Evolutionary conservation across 2,797 vertebrate genomes (phyloP).

Genomic region (Poecilia wingei): DNA sequence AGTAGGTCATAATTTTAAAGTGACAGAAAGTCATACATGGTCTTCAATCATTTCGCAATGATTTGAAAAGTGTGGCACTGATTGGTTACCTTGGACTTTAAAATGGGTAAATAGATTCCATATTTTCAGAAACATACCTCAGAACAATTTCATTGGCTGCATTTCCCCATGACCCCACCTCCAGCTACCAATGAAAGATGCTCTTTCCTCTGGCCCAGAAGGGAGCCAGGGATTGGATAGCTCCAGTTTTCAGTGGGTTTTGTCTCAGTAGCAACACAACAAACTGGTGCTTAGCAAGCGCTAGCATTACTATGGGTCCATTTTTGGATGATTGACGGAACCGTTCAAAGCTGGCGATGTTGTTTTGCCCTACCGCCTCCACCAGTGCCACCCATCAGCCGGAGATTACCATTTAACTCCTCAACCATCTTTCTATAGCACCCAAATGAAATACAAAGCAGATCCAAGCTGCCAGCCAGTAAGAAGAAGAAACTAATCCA

Average conservation of each 20-base stretch:
- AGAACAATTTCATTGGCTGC: background rate
- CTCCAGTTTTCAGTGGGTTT: background rate
- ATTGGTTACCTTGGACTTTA: background rate
- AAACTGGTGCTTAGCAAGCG: background rate
- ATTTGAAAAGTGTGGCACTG: background rate
- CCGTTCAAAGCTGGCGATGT: background rate
- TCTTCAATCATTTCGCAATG: background rate
- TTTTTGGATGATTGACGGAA: background rate
- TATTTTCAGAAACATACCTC: background rate
- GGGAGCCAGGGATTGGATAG: background rate
- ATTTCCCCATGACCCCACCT: background rate
- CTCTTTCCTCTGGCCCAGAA: background rate
- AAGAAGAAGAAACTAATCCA: slow-evolving; percentile 32
- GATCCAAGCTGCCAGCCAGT: background rate
- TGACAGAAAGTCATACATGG: background rate
- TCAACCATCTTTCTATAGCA: slow-evolving; percentile 43
- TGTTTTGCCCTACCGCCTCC: background rate
- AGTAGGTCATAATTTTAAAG: background rate
- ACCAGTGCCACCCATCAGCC: slow-evolving; percentile 30
- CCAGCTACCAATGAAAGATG: background rate
- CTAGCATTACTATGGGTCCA: background rate
- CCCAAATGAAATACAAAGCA: slow-evolving; percentile 46
- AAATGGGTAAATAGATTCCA: background rate
- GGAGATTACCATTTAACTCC: slow-evolving; percentile 52
- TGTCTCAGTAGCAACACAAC: background rate